phyloP scores from a whole-genome alignment of 1,140 invertebrate species.

The Phortica variegata region DNA sequence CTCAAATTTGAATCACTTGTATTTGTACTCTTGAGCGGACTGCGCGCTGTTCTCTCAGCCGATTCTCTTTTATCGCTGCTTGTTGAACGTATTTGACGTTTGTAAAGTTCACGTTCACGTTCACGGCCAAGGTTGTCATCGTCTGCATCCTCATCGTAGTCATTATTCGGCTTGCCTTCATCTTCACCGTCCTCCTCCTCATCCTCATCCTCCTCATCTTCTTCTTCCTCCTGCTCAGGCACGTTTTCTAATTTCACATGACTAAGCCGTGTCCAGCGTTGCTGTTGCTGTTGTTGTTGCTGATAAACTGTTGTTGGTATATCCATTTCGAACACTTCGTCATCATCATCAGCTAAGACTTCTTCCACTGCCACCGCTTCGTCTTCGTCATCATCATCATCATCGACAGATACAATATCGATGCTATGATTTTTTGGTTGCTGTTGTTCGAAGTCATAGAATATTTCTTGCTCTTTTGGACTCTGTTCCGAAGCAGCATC shows the following conservation, averaged over 20 bases:
- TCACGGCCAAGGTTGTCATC: constrained; percentile 11
- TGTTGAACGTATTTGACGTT: constrained; percentile 7
- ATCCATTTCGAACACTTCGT: constrained; percentile 39
- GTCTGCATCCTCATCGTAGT: constrained; percentile 17
- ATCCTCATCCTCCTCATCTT: constrained; percentile 17
- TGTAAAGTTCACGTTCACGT: constrained; percentile 17
- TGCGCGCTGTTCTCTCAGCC: constrained; percentile 33
- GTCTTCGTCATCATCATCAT: constrained; percentile 33
- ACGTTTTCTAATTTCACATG: constrained; percentile 49
- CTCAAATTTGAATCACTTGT: constrained; percentile 50
- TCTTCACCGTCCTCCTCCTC: constrained; percentile 29
- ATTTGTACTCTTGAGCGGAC: constrained; percentile 28
- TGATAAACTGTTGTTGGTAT: constrained; percentile 45
- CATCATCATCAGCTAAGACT: neutral
- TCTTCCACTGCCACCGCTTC: constrained; percentile 9
- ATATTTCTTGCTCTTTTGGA: constrained; percentile 25
- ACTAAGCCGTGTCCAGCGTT: constrained; percentile 41
- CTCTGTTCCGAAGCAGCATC: neutral
- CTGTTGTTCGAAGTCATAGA: constrained; percentile 34
- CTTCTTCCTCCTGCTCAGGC: constrained; percentile 42
- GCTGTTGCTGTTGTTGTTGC: constrained; percentile 19
- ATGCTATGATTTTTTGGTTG: constrained; percentile 11
- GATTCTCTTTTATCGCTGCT: constrained; percentile 34
- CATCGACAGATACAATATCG: constrained; percentile 20
- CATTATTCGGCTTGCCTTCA: constrained; percentile 24